Percentiles rank a stretch among this genome's conserved stretches.
These are phyloP conservation scores for Antigone vipio DNA, from an alignment of 2,113 vertebrate species.

Conservation along the genomic window DNA sequence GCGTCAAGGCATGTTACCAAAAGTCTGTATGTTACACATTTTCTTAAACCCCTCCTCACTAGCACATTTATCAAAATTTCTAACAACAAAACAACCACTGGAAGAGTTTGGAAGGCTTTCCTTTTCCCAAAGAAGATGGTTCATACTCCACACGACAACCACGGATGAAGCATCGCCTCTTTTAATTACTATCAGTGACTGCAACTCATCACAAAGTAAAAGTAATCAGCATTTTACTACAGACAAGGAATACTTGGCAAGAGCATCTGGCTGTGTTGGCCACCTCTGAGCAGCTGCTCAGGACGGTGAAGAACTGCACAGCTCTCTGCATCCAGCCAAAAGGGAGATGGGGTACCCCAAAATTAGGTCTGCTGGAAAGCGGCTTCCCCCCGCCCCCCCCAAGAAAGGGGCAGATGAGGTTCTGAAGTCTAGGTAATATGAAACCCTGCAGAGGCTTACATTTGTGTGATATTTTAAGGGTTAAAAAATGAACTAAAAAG, in stretches of 20 bases:
- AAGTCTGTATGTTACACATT: fast-evolving
- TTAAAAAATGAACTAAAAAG: neutral
- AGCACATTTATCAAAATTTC: neutral
- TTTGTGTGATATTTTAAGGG: neutral
- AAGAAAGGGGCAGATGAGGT: too few species aligned
- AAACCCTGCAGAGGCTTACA: neutral
- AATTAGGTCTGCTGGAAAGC: neutral
- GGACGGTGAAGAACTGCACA: too few species aligned
- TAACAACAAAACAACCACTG: neutral
- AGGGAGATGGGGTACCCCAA: neutral
- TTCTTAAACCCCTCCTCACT: neutral
- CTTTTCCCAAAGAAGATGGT: neutral
- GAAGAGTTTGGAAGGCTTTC: neutral
- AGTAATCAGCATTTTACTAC: fast-evolving
- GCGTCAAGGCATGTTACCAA: neutral
- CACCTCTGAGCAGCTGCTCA: neutral
- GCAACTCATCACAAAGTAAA: neutral
- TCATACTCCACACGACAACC: neutral
- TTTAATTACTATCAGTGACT: neutral
- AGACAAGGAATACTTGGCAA: neutral
- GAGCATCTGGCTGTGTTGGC: neutral
- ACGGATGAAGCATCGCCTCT: fast-evolving
- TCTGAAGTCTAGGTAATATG: too few species aligned
- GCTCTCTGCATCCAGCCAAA: neutral
- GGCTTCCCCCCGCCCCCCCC: too few species aligned